Evolutionary conservation across 2,888 invertebrate genomes (phyloP).

Genomic region (Tachina grossa): DNA sequence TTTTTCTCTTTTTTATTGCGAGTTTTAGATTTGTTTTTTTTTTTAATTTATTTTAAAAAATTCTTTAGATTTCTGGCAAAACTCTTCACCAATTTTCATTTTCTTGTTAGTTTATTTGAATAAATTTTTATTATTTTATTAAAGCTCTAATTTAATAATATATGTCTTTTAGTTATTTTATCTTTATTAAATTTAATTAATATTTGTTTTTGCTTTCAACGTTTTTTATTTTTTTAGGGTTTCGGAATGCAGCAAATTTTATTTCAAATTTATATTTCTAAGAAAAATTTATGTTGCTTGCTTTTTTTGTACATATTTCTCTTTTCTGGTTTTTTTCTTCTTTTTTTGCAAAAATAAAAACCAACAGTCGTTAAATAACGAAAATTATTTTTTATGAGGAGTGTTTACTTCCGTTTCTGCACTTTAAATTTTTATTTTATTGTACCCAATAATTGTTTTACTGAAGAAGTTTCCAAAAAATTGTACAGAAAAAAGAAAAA

Average conservation of each 20-base stretch:
- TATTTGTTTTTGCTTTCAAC: conserved; percentile 25
- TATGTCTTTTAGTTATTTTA: conserved; percentile 12
- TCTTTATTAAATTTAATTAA: conserved; percentile 59
- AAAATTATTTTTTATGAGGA: conserved; percentile 56
- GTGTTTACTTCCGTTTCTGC: conserved; percentile 69
- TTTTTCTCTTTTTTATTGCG: background rate
- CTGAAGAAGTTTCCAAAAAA: conserved; percentile 56
- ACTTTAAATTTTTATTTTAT: conserved; percentile 39
- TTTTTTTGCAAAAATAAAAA: conserved; percentile 44
- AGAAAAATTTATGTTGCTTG: conserved; percentile 52
- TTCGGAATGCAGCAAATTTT: conserved; percentile 29
- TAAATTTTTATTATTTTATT: conserved; percentile 41
- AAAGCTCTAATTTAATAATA: conserved; percentile 40
- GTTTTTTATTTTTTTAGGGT: conserved; percentile 9
- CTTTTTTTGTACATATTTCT: background rate
- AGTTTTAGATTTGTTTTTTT: background rate
- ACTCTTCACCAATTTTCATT: conserved; percentile 1
- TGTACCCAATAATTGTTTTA: conserved; percentile 54
- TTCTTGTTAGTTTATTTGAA: conserved; percentile 39
- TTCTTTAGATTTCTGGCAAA: conserved; percentile 21
- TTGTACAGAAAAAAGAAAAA: conserved; percentile 5
- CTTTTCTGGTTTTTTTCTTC: background rate
- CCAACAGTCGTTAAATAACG: conserved; percentile 62
- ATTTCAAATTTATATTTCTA: conserved; percentile 63
- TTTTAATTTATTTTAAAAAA: conserved; percentile 19